Percentiles rank a stretch among this genome's conserved stretches.
Conservation (phyloP, 2,797 vertebrate species). For the Anas flavirostris region DNA sequence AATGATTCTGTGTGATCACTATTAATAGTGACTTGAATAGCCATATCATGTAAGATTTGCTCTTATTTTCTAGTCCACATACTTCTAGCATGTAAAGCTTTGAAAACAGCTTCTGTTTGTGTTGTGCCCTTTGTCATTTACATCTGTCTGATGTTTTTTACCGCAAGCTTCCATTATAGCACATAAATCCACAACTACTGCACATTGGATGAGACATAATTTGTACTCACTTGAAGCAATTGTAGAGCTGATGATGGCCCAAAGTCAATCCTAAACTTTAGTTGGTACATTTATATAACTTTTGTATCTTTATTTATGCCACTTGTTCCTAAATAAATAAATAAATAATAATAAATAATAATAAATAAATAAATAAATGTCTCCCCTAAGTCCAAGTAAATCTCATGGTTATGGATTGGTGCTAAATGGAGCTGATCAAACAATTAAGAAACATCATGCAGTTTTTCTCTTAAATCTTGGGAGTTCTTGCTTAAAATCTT, state of each 20-base stretch:
- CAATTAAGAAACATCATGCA: neutral
- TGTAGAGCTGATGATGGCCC: neutral
- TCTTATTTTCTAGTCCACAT: neutral
- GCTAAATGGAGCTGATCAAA: constrained; percentile 45
- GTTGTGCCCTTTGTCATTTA: neutral
- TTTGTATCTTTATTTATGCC: constrained; percentile 14
- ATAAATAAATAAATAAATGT: constrained; percentile 29
- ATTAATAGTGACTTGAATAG: neutral
- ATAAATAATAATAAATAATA: neutral
- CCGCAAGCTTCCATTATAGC: neutral
- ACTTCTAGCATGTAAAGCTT: neutral
- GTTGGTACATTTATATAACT: neutral
- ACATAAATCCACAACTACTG: neutral
- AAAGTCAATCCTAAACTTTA: neutral
- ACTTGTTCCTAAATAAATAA: neutral
- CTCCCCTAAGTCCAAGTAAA: constrained; percentile 30
- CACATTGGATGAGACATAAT: neutral
- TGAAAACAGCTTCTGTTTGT: neutral
- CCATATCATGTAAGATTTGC: neutral
- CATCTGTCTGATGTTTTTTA: neutral
- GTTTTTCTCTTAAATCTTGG: neutral
- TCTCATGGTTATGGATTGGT: constrained; percentile 11
- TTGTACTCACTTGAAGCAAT: constrained; percentile 24
- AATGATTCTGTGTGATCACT: neutral
- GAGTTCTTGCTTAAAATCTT: constrained; percentile 2